Base-by-base conservation (phyloP, 2,888 invertebrate species). In the Omphaloscelis lunosa region DNA sequence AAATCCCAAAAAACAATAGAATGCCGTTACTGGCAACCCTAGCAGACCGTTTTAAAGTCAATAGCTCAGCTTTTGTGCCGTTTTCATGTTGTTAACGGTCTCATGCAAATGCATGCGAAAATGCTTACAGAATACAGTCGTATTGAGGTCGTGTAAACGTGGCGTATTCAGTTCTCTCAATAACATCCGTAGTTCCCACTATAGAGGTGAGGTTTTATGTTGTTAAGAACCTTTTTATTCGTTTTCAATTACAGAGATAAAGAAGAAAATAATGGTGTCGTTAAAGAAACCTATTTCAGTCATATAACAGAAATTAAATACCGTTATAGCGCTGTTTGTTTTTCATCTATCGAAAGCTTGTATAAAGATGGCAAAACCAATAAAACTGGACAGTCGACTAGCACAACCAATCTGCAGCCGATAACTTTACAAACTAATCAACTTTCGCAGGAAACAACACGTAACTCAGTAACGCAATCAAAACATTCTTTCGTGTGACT, bases 1-100 rank as follows among this genome's bases (percentile, higher is more conserved):
- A 69, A 63, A 53, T 20, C 0, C 6, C 11, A 6, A 27, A 76
- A 72, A 69, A 63, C 58, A 67, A 80, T 76, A 34, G 56, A 51
- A 63, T 27, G 20, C 59, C 56, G 71, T 75, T 48, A 58, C 41
- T 76, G 85, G 20, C 85, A 83, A 75, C 88, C 85, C 86, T 84
- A 82, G 62, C 77, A 62, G 68, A 73, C 83, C 79, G 79, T 88
- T 90, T 90, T 86, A 79, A 89, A 90, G 89, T 90, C 90, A 90
- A 90, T 85, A 87, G 85, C 86, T 84, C 74, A 82, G 83, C 79
- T 80, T 83, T 87, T 82, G 82, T 84, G 83, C 86, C 80, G 86
- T 86, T 90, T 90, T 88, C 85, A 84, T 86, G 84, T 85, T 77
- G 88, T 85, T 90, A 91, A 91, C 91, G 90, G 91, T 88, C 70